Conservation (phyloP, 2,113 vertebrate genomes). For the Pandion haliaetus region DNA sequence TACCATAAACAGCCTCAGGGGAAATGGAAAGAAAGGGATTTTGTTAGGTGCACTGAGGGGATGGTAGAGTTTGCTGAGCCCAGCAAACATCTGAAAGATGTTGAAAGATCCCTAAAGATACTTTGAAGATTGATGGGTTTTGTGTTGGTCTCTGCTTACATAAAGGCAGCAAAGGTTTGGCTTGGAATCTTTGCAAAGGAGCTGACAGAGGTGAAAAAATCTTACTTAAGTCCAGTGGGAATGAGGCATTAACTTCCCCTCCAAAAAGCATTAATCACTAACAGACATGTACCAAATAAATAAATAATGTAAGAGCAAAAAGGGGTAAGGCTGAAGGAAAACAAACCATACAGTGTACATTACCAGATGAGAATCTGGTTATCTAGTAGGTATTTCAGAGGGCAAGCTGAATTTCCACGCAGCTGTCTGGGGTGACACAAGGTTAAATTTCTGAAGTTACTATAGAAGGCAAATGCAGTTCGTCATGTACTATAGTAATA, state of each 20-base stretch:
- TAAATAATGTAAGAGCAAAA: constrained; percentile 24
- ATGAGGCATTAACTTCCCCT: background rate
- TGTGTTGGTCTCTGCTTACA: background rate
- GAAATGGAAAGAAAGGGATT: background rate
- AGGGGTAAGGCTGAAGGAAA: background rate
- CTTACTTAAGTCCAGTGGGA: constrained; percentile 9
- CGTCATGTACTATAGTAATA: background rate
- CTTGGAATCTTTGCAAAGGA: background rate
- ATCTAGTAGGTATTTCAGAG: background rate
- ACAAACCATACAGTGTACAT: background rate
- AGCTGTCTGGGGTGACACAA: constrained; percentile 1
- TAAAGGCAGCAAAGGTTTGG: background rate
- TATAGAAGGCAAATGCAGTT: background rate
- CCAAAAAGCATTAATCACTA: constrained; percentile 21
- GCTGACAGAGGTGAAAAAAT: constrained; percentile 26
- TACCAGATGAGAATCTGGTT: background rate
- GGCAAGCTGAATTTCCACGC: constrained; percentile 12
- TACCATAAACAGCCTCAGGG: background rate
- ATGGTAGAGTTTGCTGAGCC: background rate
- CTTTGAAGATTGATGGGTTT: background rate
- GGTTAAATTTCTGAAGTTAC: constrained; percentile 18
- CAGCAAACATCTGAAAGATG: background rate
- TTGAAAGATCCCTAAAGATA: background rate
- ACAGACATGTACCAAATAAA: background rate
- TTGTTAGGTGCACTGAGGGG: background rate